Evolutionary conservation across 2,113 vertebrate species (phyloP).

Genomic region (Brachypteracias leptosomus): DNA sequence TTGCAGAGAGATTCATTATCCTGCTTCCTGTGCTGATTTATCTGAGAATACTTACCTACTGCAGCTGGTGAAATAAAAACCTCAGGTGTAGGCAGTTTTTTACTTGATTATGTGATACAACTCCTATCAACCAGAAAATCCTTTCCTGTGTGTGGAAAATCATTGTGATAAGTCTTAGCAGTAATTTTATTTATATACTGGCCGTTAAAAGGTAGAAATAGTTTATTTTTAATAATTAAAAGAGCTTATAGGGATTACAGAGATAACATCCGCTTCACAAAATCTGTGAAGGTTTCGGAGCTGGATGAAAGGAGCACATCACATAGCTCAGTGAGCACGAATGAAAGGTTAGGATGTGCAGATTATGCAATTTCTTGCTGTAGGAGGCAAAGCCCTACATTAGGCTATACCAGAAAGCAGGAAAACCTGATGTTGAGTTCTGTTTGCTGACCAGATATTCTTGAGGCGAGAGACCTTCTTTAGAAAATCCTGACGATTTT

Average conservation of each 20-base stretch:
- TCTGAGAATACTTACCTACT: neutral
- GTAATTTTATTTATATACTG: neutral
- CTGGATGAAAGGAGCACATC: neutral
- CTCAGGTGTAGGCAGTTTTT: neutral
- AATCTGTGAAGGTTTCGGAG: neutral
- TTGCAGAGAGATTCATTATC: neutral
- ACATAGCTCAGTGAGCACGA: neutral
- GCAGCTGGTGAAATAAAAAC: slow-evolving; percentile 11
- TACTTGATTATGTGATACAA: neutral
- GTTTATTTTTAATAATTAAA: neutral
- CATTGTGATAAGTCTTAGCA: neutral
- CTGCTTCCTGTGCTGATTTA: neutral
- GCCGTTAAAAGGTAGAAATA: neutral
- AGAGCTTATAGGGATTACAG: neutral
- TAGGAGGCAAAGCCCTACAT: slow-evolving; percentile 6
- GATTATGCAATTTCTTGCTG: neutral
- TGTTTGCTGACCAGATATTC: neutral
- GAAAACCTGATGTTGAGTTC: neutral
- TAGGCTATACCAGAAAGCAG: neutral
- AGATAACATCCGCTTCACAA: neutral
- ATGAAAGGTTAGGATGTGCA: neutral
- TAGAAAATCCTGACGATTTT: neutral
- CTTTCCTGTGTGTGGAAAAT: neutral
- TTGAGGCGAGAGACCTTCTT: neutral
- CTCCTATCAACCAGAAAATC: neutral